phyloP scores from a whole-genome alignment of 2,797 vertebrate species.

The Lagorchestes hirsutus region DNA sequence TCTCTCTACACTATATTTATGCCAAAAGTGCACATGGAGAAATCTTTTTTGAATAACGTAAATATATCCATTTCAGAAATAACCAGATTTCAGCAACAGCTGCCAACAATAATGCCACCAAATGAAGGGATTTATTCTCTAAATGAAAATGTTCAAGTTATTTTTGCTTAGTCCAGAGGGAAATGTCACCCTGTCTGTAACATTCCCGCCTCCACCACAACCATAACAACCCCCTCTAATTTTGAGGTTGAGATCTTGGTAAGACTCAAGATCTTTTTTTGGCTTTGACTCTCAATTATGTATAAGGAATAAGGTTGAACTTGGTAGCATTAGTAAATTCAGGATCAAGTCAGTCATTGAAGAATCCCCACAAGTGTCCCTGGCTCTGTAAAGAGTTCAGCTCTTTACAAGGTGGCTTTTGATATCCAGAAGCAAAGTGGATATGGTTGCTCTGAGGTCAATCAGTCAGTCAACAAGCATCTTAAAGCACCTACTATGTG shows the following conservation, averaged over 20 bases:
- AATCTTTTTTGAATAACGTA: neutral
- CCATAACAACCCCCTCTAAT: neutral
- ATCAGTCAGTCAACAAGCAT: neutral
- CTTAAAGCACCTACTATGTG: neutral
- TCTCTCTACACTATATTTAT: neutral
- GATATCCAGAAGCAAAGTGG: neutral
- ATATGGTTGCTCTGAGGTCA: neutral
- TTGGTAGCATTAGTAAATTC: neutral
- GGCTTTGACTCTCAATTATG: neutral
- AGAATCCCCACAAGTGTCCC: neutral
- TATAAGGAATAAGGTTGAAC: neutral
- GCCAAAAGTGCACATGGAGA: neutral
- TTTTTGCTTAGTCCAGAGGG: neutral
- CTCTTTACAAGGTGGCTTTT: neutral
- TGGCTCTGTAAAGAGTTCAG: no score
- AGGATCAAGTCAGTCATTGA: neutral
- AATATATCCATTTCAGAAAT: neutral
- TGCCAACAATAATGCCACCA: neutral
- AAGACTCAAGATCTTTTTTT: neutral
- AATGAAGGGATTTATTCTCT: neutral
- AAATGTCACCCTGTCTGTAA: neutral
- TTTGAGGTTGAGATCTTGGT: neutral
- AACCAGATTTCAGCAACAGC: constrained; percentile 2
- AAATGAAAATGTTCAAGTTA: neutral
- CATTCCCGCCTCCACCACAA: neutral